A percentile compares a stretch with the other conserved stretches of the same genome.
These are phyloP conservation scores for Clarias laeviceps DNA, from an alignment of 2,797 vertebrate genomes.

Conservation along the genomic window DNA sequence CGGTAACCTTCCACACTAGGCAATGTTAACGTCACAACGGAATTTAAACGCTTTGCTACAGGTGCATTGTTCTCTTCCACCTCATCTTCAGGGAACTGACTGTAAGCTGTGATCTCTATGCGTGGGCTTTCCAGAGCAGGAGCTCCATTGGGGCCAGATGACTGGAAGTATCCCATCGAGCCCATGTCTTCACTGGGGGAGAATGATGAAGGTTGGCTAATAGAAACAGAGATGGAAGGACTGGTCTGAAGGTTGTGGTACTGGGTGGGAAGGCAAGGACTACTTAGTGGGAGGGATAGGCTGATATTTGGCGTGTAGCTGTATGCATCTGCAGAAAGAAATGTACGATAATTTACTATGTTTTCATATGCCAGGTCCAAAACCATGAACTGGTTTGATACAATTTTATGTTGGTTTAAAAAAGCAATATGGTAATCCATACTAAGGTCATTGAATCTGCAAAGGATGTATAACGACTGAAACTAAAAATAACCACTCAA, in stretches of 20 bases:
- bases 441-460: not conserved
- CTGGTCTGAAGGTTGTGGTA: slow-evolving; percentile 89
- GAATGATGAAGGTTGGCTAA: slow-evolving; percentile 79
- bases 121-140: slow-evolving; percentile 91
- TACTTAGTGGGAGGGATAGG: slow-evolving; percentile 82
- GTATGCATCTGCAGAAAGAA: slow-evolving; percentile 84
- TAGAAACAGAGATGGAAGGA: slow-evolving; percentile 78
- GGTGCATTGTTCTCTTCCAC: slow-evolving; percentile 80
- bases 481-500: slow-evolving; percentile 57
- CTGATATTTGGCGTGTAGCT: slow-evolving; percentile 83
- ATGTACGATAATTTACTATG: not conserved
- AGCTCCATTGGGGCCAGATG: slow-evolving; percentile 84
- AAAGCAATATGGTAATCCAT: slow-evolving; percentile 45
- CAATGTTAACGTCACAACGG: slow-evolving; percentile 88
- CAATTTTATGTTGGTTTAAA: slow-evolving; percentile 30
- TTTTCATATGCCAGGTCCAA: not conserved
- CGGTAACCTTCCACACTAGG: slow-evolving; percentile 89
- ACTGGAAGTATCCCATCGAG: slow-evolving; percentile 78
- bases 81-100: slow-evolving; percentile 85
- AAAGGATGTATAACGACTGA: slow-evolving; percentile 44
- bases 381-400: not conserved
- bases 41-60: slow-evolving; percentile 77
- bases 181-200: slow-evolving; percentile 77
- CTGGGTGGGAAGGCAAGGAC: slow-evolving; percentile 81
- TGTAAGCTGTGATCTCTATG: slow-evolving; percentile 95